phyloP scores from a whole-genome alignment of 2,113 vertebrate species.

The Austrofundulus limnaeus region DNA sequence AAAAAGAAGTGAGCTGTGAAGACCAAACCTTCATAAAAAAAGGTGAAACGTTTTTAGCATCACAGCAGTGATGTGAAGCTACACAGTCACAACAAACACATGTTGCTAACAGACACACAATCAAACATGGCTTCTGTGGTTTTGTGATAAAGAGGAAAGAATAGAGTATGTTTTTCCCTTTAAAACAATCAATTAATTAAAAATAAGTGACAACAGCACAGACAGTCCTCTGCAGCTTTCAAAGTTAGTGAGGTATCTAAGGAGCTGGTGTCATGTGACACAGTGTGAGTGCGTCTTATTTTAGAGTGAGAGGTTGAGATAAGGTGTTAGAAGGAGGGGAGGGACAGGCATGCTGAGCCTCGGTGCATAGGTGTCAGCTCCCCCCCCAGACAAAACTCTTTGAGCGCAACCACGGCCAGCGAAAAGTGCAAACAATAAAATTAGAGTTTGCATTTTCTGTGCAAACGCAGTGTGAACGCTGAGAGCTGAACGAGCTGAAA shows the following conservation, averaged over 20 bases:
- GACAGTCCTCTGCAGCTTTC: slow-evolving; percentile 13
- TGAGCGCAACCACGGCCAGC: slow-evolving; percentile 17
- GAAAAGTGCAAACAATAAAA: too few relatives aligned
- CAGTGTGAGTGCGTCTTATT: slow-evolving; percentile 73
- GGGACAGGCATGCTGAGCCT: slow-evolving; percentile 55
- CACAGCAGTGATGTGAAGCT: neutral
- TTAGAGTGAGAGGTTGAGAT: slow-evolving; percentile 73
- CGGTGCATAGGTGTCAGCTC: slow-evolving; percentile 26
- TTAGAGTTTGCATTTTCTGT: too few relatives aligned
- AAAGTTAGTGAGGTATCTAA: slow-evolving; percentile 34
- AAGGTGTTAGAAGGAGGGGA: slow-evolving; percentile 63
- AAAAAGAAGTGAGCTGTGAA: neutral
- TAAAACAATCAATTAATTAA: neutral
- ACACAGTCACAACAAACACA: too few relatives aligned
- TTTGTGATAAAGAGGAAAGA: too few relatives aligned
- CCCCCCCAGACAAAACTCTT: slow-evolving; percentile 38
- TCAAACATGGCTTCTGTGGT: too few relatives aligned
- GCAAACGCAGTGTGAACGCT: too few relatives aligned
- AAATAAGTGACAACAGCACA: neutral
- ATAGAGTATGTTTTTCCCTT: too few relatives aligned
- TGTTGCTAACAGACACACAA: too few relatives aligned
- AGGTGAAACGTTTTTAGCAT: neutral
- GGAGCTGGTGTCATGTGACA: slow-evolving; percentile 63
- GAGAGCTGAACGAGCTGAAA: too few relatives aligned
- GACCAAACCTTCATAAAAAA: neutral